phyloP scores from a whole-genome alignment of 1,140 invertebrate genomes.

The Mamestra configurata region DNA sequence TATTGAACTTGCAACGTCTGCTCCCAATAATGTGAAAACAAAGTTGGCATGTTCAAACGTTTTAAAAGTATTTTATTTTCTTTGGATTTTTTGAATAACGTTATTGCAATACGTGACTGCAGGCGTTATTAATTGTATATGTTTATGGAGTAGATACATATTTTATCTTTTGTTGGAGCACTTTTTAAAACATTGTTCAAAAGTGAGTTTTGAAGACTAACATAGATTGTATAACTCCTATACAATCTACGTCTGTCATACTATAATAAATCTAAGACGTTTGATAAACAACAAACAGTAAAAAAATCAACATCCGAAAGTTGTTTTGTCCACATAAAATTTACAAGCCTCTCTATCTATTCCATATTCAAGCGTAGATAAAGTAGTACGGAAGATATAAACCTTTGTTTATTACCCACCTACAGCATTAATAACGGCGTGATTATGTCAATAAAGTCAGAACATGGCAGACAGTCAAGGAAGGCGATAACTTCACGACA shows the following conservation, averaged over 20 bases:
- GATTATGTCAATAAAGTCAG: slow-evolving; percentile 43
- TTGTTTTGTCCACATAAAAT: slow-evolving; percentile 27
- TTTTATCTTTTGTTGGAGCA: not conserved
- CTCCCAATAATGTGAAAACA: slow-evolving; percentile 41
- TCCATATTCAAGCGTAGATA: slow-evolving; percentile 4
- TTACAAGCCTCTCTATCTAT: slow-evolving; percentile 27
- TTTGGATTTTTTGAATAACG: not conserved
- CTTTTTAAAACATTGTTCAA: not conserved
- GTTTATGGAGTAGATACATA: not conserved
- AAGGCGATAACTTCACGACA: slow-evolving; percentile 22
- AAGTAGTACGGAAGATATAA: slow-evolving; percentile 42
- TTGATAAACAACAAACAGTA: not conserved
- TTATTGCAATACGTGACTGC: slow-evolving; percentile 24
- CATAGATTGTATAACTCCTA: no score
- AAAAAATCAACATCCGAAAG: not conserved
- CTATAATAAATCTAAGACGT: not conserved
- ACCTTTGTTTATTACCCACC: slow-evolving; percentile 35
- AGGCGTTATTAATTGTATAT: not conserved
- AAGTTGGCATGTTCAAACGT: slow-evolving; percentile 31
- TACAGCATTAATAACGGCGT: slow-evolving; percentile 34
- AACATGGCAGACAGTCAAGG: slow-evolving; percentile 30
- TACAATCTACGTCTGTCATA: no score
- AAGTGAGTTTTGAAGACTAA: no score
- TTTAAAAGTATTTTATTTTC: slow-evolving; percentile 30
- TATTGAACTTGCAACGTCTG: slow-evolving; percentile 64